Evolutionary conservation across 2,797 vertebrate species (phyloP).

Genomic region (Channallabes apus): DNA sequence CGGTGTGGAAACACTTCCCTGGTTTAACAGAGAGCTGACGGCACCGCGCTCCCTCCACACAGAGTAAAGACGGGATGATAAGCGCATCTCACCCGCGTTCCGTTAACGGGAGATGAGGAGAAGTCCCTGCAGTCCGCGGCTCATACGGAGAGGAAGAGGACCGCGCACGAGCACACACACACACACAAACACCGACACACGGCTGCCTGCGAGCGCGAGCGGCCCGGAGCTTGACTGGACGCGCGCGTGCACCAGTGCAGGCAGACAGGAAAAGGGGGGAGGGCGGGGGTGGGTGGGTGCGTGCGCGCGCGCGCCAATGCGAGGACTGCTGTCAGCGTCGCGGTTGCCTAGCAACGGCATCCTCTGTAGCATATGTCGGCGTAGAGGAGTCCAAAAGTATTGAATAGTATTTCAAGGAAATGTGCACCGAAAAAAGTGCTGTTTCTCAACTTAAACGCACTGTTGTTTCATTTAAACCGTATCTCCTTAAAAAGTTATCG

Average conservation of each 20-base stretch:
- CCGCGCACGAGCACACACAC: not conserved
- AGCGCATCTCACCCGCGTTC: slow-evolving; percentile 21
- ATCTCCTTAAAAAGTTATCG: not conserved
- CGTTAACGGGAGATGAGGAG: slow-evolving; percentile 8
- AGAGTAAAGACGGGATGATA: not conserved
- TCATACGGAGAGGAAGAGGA: not conserved
- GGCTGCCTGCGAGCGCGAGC: not conserved
- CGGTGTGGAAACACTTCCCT: not conserved
- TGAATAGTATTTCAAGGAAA: not conserved
- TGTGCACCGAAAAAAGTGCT: not conserved
- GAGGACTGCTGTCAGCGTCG: slow-evolving; percentile 12
- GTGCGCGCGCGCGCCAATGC: not conserved
- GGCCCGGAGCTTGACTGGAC: not conserved
- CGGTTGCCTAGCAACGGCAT: not conserved
- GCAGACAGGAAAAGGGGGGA: not conserved
- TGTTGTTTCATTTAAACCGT: not conserved
- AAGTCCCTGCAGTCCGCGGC: not conserved
- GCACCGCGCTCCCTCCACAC: not conserved
- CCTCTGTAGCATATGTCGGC: not conserved
- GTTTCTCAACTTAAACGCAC: not conserved
- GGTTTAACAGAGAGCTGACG: not conserved
- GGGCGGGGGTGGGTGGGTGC: not conserved
- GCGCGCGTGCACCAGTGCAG: not conserved
- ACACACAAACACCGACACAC: not conserved
- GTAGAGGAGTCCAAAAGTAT: not conserved